Conservation (phyloP, 2,113 vertebrate species). For the Pseudonaja textilis region DNA sequence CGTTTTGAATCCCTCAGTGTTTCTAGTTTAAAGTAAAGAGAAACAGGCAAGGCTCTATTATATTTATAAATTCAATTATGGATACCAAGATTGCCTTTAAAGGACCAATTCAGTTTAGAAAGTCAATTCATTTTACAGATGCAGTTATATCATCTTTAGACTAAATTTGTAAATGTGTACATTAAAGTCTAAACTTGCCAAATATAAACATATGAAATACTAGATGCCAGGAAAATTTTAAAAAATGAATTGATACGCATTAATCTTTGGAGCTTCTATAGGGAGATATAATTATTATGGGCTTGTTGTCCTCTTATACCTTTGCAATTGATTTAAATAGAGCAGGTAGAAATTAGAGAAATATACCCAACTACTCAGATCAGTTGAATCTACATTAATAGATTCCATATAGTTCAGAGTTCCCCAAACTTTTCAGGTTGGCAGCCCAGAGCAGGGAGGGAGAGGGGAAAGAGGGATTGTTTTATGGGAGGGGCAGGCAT, state of each 20-base stretch:
- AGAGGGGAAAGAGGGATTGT: too few species aligned
- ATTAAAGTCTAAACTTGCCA: not conserved
- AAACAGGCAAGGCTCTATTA: not conserved
- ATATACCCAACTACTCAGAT: not conserved
- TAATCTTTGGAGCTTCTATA: not conserved
- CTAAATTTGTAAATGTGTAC: not conserved
- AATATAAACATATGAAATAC: not conserved
- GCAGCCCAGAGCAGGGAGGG: too few species aligned
- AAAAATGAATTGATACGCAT: not conserved
- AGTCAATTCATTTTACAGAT: not conserved
- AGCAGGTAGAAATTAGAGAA: not conserved
- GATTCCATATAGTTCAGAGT: not conserved
- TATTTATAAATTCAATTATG: not conserved
- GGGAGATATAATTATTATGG: not conserved
- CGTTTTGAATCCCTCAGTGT: not conserved
- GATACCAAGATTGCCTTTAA: not conserved
- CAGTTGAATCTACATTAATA: not conserved
- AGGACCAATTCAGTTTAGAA: not conserved
- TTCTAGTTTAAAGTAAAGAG: not conserved
- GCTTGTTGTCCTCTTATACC: not conserved
- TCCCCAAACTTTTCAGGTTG: too few species aligned
- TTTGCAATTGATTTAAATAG: not conserved
- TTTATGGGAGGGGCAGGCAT: too few species aligned
- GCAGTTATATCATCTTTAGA: not conserved
- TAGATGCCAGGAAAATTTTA: not conserved